Conservation (phyloP, 2,113 vertebrate genomes). For the Eublepharis macularius region DNA sequence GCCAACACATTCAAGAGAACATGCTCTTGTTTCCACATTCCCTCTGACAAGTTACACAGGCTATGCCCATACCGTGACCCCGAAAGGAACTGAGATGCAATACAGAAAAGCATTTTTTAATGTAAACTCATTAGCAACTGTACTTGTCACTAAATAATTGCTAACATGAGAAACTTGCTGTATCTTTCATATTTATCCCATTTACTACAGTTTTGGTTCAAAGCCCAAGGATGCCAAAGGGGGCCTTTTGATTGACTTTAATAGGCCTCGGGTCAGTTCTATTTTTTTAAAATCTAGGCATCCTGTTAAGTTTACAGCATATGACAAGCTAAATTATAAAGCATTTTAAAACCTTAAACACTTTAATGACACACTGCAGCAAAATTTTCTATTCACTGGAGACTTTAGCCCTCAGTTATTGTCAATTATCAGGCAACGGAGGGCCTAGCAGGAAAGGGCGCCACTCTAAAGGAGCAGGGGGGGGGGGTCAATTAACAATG, state of each 20-base stretch:
- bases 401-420: conserved; percentile 14
- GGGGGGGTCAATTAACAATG: background rate
- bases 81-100: background rate
- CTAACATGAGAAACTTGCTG: conserved; percentile 26
- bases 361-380: conserved; percentile 31
- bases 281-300: background rate
- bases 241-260: conserved; percentile 36
- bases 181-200: conserved; percentile 43
- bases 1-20: background rate
- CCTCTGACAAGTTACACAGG: background rate
- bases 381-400: conserved; percentile 28
- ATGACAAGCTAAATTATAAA: conserved; percentile 27
- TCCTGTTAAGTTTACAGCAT: conserved; percentile 28
- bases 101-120: background rate
- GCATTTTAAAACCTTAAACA: conserved; percentile 18
- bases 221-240: conserved; percentile 42
- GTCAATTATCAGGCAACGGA: conserved; percentile 22
- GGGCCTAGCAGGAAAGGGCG: background rate
- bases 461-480: background rate
- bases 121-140: background rate
- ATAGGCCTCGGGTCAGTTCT: fast-evolving
- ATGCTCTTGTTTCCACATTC: background rate
- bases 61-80: background rate
- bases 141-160: background rate
- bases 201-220: conserved; percentile 29